Evolutionary conservation across 37 sponge, comb jelly and placozoan genomes (phyloP), one percentile per base, ranked within the genome.

Genomic region (Mnemiopsis leidyi): DNA sequence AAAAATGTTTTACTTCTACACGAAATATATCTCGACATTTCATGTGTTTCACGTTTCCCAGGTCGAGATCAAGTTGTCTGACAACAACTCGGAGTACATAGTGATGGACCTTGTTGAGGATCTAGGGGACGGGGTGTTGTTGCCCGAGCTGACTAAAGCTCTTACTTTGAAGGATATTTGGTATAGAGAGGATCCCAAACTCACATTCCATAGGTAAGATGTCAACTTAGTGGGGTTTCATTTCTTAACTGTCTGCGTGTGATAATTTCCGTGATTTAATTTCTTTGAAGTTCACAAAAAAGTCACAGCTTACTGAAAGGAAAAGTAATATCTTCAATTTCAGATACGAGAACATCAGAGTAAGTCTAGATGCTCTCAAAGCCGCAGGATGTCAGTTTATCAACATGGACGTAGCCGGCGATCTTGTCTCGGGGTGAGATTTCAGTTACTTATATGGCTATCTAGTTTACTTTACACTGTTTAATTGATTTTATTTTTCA

Each of bases 281-380:
- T n/a, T n/a, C n/a, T n/a, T n/a, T n/a, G n/a, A n/a, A n/a, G n/a
- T n/a, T n/a, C n/a, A n/a, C n/a, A n/a, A n/a, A n/a, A n/a, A n/a
- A n/a, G n/a, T n/a, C n/a, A n/a, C n/a, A n/a, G n/a, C n/a, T n/a
- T n/a, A n/a, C n/a, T n/a, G n/a, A n/a, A n/a, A n/a, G n/a, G n/a
- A n/a, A n/a, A n/a, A n/a, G n/a, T n/a, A n/a, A 67, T 13, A 67
- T n/a, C n/a, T n/a, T n/a, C n/a, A n/a, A n/a, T n/a, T n/a, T n/a
- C n/a, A 85, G 90, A 85, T 85, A 85, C 61, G 90, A 85, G 90
- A 85, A 85, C 26, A 85, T 85, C 39, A 38, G 90, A 40, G 39
- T 85, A 38, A 85, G 90, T 85, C 23, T 85, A 61, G 90, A 85
- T 25, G 35, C 35, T 3, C 61, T 85, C 23, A 38, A 26, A 28